Conservation (phyloP, 2,797 vertebrate species). For the Intellagama lesueurii region DNA sequence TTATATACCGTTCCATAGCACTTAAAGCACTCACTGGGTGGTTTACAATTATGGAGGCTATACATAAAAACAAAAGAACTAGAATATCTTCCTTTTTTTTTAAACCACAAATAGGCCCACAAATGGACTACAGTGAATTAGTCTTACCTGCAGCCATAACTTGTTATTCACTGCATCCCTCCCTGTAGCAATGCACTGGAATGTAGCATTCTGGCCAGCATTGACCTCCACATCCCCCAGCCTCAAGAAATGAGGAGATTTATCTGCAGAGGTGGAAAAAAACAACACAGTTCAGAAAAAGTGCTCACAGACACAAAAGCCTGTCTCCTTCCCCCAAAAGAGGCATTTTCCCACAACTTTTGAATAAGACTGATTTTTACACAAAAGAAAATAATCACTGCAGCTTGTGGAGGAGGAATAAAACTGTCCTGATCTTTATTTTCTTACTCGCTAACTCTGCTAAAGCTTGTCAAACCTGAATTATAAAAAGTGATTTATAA, state of each 20-base stretch:
- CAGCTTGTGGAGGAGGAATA: neutral
- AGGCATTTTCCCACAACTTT: conserved; percentile 29
- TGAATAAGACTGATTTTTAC: conserved; percentile 32
- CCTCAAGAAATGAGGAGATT: conserved; percentile 97
- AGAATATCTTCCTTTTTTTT: conserved; percentile 42
- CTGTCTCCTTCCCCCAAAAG: neutral
- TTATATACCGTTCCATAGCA: no score
- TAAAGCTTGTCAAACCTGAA: conserved; percentile 5
- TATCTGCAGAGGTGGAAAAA: conserved; percentile 82
- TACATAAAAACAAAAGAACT: conserved; percentile 22
- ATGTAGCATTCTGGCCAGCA: conserved; percentile 96
- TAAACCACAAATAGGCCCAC: conserved; percentile 32
- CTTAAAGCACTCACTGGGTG: no score
- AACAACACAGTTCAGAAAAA: conserved; percentile 50
- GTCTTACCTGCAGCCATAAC: conserved; percentile 95
- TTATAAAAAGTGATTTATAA: conserved; percentile 41
- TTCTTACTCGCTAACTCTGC: neutral
- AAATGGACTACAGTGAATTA: conserved; percentile 42
- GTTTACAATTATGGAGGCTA: no score
- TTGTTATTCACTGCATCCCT: conserved; percentile 94
- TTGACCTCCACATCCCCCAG: conserved; percentile 98
- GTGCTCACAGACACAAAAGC: conserved; percentile 5
- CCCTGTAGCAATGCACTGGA: conserved; percentile 97
- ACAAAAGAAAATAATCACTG: conserved; percentile 43
- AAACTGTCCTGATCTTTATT: conserved; percentile 1